Evolutionary conservation across 1,140 invertebrate genomes (phyloP), one percentile per base, ranked within the genome.

Genomic region (Listronotus bonariensis): DNA sequence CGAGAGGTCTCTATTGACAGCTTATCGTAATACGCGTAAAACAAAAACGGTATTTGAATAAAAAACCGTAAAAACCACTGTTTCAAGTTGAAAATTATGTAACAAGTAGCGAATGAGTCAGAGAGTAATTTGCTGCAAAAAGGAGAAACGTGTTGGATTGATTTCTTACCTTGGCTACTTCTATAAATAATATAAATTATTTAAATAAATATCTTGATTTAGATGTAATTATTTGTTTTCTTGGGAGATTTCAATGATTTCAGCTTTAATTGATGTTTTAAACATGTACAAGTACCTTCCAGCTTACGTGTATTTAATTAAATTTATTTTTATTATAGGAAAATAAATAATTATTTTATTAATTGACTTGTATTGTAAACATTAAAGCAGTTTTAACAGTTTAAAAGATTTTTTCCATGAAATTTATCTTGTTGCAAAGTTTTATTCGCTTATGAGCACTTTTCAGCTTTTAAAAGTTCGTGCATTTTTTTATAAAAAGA

Each of bases 101-200:
- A 18, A 56, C 54, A 14, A 36, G 34, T 36, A 36, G 48, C 8
- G 38, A 56, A 41, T 56, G 54, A 56, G 54, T 56, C 54, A 56
- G 34, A 15, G 38, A 43, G 54, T 31, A 60, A 49, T 51, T 51
- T 60, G 34, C 38, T 31, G 57, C 31, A 40, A 58, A 58, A 58
- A 58, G 14, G 41, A 34, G 14, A 34, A 60, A 60, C 57, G 57
- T 60, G 57, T 60, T 43, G 32, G 48, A 38, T 60, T 60, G 57
- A 60, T 60, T 60, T 60, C 57, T 60, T 60, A 60, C 57, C 57
- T 60, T 60, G 57, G 57, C 57, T 43, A 43, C 46, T 42, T 49
- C 31, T 51, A 41, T 51, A 60, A 60, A 60, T 60, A 60, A 60
- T 51, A 60, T 48, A 17, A 60, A 51, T 18, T 49, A 49, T 49